These are phyloP conservation scores for Synodontis membranacea DNA, from an alignment of 2,113 vertebrate species.

Conservation along the genomic window DNA sequence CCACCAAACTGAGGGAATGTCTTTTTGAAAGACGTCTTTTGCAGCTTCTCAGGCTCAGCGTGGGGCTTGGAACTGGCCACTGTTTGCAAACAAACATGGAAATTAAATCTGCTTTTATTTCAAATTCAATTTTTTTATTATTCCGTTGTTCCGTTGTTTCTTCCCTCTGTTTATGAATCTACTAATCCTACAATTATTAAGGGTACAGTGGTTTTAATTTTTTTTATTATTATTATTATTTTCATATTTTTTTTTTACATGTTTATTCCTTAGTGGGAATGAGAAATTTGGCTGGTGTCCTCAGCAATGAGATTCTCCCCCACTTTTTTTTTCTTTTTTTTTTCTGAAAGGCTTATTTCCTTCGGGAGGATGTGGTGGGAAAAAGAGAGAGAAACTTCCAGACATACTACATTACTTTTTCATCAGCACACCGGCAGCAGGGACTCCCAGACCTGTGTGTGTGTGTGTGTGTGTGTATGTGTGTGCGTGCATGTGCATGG, in stretches of 20 bases:
- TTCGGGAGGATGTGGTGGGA: slow-evolving; percentile 53
- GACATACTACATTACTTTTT: slow-evolving; percentile 79
- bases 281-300: slow-evolving; percentile 27
- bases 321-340: slow-evolving; percentile 10
- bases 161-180: slow-evolving; percentile 14
- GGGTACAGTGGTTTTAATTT: neutral
- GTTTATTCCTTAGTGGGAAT: slow-evolving; percentile 21
- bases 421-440: slow-evolving; percentile 69
- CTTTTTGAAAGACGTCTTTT: neutral
- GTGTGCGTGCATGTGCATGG: slow-evolving; percentile 19
- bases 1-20: neutral
- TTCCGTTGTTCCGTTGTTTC: neutral
- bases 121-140: neutral
- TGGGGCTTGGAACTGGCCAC: neutral
- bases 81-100: neutral
- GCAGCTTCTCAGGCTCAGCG: neutral
- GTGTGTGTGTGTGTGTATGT: slow-evolving; percentile 34
- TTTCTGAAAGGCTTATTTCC: slow-evolving; percentile 52
- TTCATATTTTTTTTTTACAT: slow-evolving; percentile 9
- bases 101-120: neutral
- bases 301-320: slow-evolving; percentile 15
- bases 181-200: neutral
- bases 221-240: neutral
- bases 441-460: slow-evolving; percentile 61
- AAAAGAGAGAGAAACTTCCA: slow-evolving; percentile 66